phyloP scores from a whole-genome alignment of 23 tunicate genomes.

The Phallusia fumigata region DNA sequence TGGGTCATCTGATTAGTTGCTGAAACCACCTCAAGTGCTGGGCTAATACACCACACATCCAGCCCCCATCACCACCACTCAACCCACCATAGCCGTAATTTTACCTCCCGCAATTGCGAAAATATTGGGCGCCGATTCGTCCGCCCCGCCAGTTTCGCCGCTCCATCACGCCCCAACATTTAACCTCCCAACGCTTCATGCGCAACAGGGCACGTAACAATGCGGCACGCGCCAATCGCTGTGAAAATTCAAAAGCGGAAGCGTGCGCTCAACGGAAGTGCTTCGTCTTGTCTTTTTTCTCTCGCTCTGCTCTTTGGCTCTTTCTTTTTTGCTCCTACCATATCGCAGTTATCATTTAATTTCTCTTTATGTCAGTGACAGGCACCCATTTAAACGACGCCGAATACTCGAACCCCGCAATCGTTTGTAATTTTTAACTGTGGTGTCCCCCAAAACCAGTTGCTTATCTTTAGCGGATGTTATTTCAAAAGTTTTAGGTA shows the following conservation, averaged over 20 bases:
- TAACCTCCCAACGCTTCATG: neutral
- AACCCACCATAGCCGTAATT: no score
- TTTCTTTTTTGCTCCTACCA: slow-evolving; percentile 20
- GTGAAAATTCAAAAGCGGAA: slow-evolving; percentile 49
- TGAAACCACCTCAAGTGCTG: no score
- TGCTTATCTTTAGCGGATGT: neutral
- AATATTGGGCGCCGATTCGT: neutral
- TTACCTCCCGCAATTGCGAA: neutral
- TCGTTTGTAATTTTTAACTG: neutral
- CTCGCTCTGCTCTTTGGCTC: neutral
- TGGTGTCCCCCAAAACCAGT: neutral
- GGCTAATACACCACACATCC: no score
- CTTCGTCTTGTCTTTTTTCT: slow-evolving; percentile 54
- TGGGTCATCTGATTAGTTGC: no score
- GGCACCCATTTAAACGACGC: neutral
- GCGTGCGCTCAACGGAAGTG: slow-evolving; percentile 64
- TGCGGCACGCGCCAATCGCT: slow-evolving; percentile 19
- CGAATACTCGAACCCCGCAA: neutral
- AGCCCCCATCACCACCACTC: no score
- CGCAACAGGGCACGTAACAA: neutral
- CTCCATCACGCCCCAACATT: neutral
- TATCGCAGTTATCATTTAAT: slow-evolving; percentile 6
- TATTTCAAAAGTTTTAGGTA: neutral
- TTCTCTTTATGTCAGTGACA: slow-evolving; percentile 26
- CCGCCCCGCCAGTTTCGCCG: slow-evolving; percentile 15